These are phyloP conservation scores for Lysiphlebus fabarum DNA, from an alignment of 1,140 invertebrate species.

Conservation along the genomic window DNA sequence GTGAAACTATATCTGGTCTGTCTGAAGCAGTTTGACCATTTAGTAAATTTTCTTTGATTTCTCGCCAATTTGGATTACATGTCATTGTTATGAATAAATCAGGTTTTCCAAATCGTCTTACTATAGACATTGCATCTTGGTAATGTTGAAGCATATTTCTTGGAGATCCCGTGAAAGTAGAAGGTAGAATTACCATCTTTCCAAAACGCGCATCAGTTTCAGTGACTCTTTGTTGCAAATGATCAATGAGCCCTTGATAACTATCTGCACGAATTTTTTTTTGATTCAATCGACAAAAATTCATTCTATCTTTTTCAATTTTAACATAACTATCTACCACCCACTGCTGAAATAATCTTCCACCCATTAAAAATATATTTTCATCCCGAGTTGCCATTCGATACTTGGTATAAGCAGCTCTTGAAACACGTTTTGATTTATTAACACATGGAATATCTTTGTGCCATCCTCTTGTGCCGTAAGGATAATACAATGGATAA, in stretches of 20 bases:
- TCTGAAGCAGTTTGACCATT: neutral
- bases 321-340: constrained; percentile 4
- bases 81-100: constrained; percentile 44
- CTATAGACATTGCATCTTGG: constrained; percentile 40
- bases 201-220: constrained; percentile 1
- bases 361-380: neutral
- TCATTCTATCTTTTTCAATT: constrained; percentile 12
- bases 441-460: constrained; percentile 13
- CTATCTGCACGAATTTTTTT: constrained; percentile 8
- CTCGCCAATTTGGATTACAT: constrained; percentile 6
- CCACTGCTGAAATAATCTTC: constrained; percentile 6
- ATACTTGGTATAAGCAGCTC: constrained; percentile 21
- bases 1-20: constrained; percentile 4
- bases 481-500: constrained; percentile 21
- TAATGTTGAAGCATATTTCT: constrained; percentile 13
- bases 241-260: constrained; percentile 8
- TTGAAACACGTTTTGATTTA: constrained; percentile 13
- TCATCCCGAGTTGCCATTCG: constrained; percentile 16
- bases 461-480: constrained; percentile 20
- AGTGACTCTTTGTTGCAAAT: neutral
- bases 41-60: constrained; percentile 6
- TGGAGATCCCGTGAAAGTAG: constrained; percentile 11
- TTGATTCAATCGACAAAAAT: constrained; percentile 2
- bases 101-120: constrained; percentile 44
- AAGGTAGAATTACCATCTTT: constrained; percentile 9